These are phyloP conservation scores for Clepsis dumicolana DNA, from an alignment of 2,888 invertebrate species.

Conservation along the genomic window DNA sequence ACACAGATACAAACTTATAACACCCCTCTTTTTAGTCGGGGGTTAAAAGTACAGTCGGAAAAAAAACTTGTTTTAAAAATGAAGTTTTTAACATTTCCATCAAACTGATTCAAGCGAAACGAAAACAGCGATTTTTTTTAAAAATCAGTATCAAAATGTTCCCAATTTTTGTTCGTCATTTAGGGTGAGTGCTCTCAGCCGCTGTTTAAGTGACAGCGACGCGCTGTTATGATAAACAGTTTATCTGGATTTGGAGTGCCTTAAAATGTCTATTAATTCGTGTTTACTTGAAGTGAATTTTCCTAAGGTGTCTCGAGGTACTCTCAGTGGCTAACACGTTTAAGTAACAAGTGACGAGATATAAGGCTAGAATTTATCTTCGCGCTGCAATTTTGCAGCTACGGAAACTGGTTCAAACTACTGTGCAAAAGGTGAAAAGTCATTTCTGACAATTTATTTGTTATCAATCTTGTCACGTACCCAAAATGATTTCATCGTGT, in stretches of 20 bases:
- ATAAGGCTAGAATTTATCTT: not conserved
- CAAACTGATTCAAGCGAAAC: too few species aligned
- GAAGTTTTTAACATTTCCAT: too few species aligned
- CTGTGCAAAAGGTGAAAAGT: too few species aligned
- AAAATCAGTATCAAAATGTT: slow-evolving; percentile 8
- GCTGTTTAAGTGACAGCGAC: slow-evolving; percentile 37
- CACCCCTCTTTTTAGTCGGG: too few species aligned
- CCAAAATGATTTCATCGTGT: too few species aligned
- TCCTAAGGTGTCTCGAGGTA: not conserved
- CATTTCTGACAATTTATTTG: too few species aligned
- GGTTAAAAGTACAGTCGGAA: too few species aligned
- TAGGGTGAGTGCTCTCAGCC: slow-evolving; percentile 32
- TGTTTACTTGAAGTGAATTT: slow-evolving; percentile 7
- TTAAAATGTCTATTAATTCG: slow-evolving; percentile 30
- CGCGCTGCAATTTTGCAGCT: too few species aligned
- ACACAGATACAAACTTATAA: too few species aligned
- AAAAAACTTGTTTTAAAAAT: too few species aligned
- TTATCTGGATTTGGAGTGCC: slow-evolving; percentile 34
- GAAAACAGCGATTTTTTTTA: not conserved
- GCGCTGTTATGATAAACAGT: slow-evolving; percentile 41
- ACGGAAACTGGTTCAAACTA: too few species aligned
- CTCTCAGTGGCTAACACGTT: slow-evolving; percentile 3
- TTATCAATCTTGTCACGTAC: too few species aligned
- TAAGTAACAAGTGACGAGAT: not conserved
- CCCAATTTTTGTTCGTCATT: slow-evolving; percentile 27